These are phyloP conservation scores for Neolamprologus fasciatus DNA, from an alignment of 2,113 vertebrate genomes.

Conservation along the genomic window DNA sequence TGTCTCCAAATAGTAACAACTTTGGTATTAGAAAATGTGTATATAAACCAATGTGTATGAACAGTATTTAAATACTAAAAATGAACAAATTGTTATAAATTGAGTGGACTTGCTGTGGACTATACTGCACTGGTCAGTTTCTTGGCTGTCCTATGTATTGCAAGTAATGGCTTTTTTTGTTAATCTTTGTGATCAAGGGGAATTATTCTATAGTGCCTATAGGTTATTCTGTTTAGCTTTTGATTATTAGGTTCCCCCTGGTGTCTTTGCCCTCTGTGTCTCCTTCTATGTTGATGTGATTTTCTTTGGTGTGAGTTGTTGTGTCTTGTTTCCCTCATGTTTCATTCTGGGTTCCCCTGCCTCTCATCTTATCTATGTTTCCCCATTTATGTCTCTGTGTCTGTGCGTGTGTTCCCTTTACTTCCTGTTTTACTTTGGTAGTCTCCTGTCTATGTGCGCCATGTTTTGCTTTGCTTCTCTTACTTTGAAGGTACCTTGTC, in stretches of 20 bases:
- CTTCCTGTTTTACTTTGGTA: background rate
- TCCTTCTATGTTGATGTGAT: background rate
- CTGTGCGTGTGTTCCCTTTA: background rate
- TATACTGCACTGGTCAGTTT: background rate
- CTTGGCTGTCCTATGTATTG: background rate
- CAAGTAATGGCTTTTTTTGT: background rate
- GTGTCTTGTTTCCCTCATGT: background rate
- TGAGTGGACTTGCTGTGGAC: background rate
- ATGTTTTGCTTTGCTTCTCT: background rate
- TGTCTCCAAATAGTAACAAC: background rate
- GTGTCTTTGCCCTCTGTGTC: background rate
- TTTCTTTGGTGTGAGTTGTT: background rate
- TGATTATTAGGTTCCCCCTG: background rate
- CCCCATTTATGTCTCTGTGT: background rate
- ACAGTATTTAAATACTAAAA: background rate
- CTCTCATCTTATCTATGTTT: background rate
- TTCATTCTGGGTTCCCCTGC: background rate
- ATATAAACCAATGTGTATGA: background rate
- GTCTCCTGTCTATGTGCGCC: background rate
- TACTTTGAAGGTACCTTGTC: background rate
- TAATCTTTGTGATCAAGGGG: background rate
- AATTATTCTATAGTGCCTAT: background rate
- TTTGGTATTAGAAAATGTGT: background rate
- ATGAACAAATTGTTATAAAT: background rate
- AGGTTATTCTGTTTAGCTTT: background rate